A percentile compares a stretch with the other conserved stretches of the same genome.
phyloP scores from a whole-genome alignment of 2,888 invertebrate genomes.

The Periphyllus acericola region DNA sequence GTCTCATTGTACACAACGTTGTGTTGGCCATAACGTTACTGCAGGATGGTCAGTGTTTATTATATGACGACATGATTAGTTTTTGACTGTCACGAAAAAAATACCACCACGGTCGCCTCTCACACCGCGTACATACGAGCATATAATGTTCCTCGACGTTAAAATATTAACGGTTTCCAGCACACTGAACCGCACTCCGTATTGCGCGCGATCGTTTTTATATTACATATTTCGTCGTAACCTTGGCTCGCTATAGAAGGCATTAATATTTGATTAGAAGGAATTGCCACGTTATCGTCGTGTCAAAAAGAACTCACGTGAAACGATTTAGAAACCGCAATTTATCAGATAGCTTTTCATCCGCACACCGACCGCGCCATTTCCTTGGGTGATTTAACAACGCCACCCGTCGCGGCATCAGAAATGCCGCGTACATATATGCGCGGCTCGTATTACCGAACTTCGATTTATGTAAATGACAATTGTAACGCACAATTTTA shows the following conservation, averaged over 20 bases:
- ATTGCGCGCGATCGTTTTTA: not conserved
- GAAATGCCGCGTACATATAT: no score
- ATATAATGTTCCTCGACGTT: not conserved
- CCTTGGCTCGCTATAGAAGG: no score
- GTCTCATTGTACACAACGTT: no score
- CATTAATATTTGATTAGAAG: conserved; percentile 25
- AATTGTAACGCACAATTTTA: conserved; percentile 10
- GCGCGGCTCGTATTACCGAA: not conserved
- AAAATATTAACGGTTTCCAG: not conserved
- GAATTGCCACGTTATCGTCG: not conserved
- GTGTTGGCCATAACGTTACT: no score
- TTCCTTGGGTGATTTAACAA: conserved; percentile 24
- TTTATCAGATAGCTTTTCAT: conserved; percentile 26
- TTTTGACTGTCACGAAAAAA: no score
- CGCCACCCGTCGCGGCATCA: not conserved
- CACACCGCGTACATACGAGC: no score
- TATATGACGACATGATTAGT: no score
- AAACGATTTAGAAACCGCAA: conserved; percentile 9
- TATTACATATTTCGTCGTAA: not conserved
- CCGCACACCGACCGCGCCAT: not conserved
- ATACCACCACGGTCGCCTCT: no score
- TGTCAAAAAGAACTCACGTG: not conserved
- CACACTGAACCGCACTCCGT: no score
- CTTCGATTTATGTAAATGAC: conserved; percentile 29
- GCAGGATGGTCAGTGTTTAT: no score